phyloP scores from a whole-genome alignment of 2,888 invertebrate genomes.

The Trichopria drosophilae region DNA sequence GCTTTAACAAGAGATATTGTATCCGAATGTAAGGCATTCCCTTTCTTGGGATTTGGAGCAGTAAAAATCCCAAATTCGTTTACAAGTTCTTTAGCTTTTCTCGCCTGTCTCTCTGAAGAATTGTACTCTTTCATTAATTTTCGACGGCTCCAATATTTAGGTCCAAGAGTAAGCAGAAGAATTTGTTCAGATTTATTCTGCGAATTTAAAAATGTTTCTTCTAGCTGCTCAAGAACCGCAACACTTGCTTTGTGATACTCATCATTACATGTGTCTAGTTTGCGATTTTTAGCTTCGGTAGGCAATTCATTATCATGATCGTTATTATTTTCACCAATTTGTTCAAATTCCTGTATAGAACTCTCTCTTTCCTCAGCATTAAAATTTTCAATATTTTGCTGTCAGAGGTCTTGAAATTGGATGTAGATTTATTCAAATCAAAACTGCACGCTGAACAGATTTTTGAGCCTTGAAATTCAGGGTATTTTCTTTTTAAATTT shows the following conservation, averaged over 20 bases:
- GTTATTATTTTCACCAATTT: too few relatives aligned
- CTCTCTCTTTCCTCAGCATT: too few relatives aligned
- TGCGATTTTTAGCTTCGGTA: too few relatives aligned
- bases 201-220: conserved; percentile 3
- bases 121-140: not conserved
- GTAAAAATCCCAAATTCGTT: too few relatives aligned
- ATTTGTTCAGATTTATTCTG: too few relatives aligned
- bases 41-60: not conserved
- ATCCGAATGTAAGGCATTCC: not conserved
- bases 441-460: conserved; percentile 2
- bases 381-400: not conserved
- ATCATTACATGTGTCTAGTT: too few relatives aligned
- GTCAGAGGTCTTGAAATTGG: not conserved
- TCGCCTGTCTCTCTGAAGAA: conserved; percentile 1
- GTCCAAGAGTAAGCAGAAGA: too few relatives aligned
- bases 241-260: conserved; percentile 5
- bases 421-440: not conserved
- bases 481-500: not conserved
- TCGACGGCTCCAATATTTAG: conserved; percentile 1
- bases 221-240: conserved; percentile 5
- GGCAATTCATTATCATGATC: too few relatives aligned
- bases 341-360: too few relatives aligned
- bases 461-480: not conserved
- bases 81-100: not conserved
- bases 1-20: too few relatives aligned